Base-by-base conservation (phyloP, 2,113 vertebrate species). In the Petrocephalus microphthalmus region DNA sequence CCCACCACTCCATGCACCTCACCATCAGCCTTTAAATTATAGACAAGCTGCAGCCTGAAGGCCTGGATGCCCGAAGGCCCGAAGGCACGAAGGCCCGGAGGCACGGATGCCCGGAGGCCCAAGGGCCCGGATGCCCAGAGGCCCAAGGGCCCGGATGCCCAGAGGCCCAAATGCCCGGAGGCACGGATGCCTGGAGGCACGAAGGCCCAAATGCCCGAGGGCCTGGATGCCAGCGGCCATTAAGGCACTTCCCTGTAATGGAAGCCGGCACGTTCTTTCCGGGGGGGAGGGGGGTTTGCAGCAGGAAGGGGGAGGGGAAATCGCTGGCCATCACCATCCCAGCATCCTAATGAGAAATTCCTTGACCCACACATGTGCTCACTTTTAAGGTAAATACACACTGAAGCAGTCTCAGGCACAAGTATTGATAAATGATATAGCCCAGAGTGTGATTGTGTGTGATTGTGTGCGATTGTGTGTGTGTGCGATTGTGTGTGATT, bases 211-310 rank as follows among this genome's bases (percentile, higher is more conserved):
- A 42, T 42, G 42, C 42, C 42, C n/a, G n/a, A n/a, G n/a, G 33
- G 17, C 47, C 81, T 7, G 20, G 51, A 42, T 29, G 52, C 25
- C 49, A 52, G 49, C 51, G 2, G 82, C 49, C 82, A 84, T 52
- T 84, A 84, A 52, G 52, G 82, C 82, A 20, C 49, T 29, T 84
- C 49, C 52, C 82, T 13, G n/a, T 84, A 84, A 84, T 84, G 22
- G 82, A 84, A 52, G 8, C 49, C 49, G 13, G 49, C n/a, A 52
- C 49, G 49, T 52, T 52, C 49, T 29, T 84, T 84, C 20, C 22
- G 49, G 7, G 13, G 82, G 49, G 49, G n/a, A 11, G 3, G n/a
- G 8, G 19, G 82, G 45, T 11, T 49, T 20, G 20, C 47, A 22
- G 20, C 17, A 83, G 42, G 42, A 83, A n/a, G 45, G 22, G n/a